phyloP scores from a whole-genome alignment of 2,797 vertebrate species.

The Bothrops alternatus region DNA sequence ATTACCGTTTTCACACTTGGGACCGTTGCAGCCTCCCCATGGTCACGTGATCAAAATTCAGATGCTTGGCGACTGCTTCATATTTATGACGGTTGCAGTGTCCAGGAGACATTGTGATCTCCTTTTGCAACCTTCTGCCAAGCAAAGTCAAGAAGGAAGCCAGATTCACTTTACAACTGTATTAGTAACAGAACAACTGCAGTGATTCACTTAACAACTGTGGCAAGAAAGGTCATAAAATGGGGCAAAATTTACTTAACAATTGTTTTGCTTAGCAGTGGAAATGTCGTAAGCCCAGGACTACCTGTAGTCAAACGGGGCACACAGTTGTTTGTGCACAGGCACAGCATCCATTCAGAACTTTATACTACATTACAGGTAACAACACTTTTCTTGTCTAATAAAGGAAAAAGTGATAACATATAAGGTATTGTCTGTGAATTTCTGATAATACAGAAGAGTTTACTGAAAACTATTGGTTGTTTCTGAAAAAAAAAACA shows the following conservation, averaged over 20 bases:
- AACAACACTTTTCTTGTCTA: not conserved
- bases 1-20: not conserved
- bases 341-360: not conserved
- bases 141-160: not conserved
- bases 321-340: not conserved
- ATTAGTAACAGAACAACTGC: not conserved
- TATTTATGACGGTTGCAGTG: not conserved
- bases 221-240: not conserved
- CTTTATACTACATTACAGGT: not conserved
- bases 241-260: not conserved
- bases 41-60: not conserved
- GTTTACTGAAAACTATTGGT: constrained; percentile 6
- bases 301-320: not conserved
- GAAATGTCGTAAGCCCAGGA: not conserved
- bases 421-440: not conserved
- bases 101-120: too few relatives aligned
- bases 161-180: not conserved
- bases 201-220: not conserved
- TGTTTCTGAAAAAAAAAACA: not conserved
- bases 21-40: not conserved
- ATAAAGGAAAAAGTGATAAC: not conserved
- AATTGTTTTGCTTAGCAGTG: too few relatives aligned
- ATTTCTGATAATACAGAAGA: not conserved
- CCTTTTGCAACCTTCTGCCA: not conserved
- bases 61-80: not conserved